These are phyloP conservation scores for Scrobipalpa costella DNA, from an alignment of 2,888 invertebrate genomes.

Conservation along the genomic window DNA sequence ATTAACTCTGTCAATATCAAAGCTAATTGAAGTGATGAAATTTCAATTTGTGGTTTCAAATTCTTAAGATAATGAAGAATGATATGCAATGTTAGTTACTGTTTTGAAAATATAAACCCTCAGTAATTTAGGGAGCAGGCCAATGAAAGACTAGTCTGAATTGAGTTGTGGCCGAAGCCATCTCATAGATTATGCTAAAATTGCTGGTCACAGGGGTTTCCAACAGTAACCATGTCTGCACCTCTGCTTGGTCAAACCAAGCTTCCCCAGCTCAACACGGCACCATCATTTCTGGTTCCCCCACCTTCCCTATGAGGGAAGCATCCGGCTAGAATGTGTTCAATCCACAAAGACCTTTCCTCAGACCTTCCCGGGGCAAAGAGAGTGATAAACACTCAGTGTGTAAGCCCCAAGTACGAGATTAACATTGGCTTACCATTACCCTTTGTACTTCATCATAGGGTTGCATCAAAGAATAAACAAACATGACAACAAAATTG, in stretches of 20 bases:
- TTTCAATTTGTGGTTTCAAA: background rate
- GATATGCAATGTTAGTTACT: slow-evolving; percentile 1
- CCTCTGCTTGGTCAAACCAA: slow-evolving; percentile 70
- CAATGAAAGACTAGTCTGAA: slow-evolving; percentile 92
- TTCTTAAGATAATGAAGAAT: background rate
- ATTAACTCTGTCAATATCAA: slow-evolving; percentile 19
- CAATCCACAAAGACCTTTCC: slow-evolving; percentile 80
- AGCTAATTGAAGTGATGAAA: slow-evolving; percentile 2
- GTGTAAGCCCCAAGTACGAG: slow-evolving; percentile 87
- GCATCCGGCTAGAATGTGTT: slow-evolving; percentile 86
- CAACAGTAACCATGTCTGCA: slow-evolving; percentile 77
- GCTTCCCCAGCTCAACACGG: slow-evolving; percentile 77
- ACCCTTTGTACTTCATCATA: slow-evolving; percentile 69
- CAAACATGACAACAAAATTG: slow-evolving; percentile 20
- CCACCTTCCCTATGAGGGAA: slow-evolving; percentile 82
- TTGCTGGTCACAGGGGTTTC: slow-evolving; percentile 86
- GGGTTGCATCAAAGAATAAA: slow-evolving; percentile 44
- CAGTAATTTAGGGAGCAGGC: slow-evolving; percentile 73
- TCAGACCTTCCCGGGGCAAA: slow-evolving; percentile 91
- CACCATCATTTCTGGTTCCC: slow-evolving; percentile 87
- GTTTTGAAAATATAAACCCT: slow-evolving; percentile 53
- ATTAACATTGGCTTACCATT: slow-evolving; percentile 85
- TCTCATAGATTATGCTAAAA: slow-evolving; percentile 90
- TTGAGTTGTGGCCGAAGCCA: slow-evolving; percentile 86
- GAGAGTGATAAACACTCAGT: slow-evolving; percentile 82